Conservation (phyloP, 2,888 invertebrate genomes). For the Scaptomyza tumidula region DNA sequence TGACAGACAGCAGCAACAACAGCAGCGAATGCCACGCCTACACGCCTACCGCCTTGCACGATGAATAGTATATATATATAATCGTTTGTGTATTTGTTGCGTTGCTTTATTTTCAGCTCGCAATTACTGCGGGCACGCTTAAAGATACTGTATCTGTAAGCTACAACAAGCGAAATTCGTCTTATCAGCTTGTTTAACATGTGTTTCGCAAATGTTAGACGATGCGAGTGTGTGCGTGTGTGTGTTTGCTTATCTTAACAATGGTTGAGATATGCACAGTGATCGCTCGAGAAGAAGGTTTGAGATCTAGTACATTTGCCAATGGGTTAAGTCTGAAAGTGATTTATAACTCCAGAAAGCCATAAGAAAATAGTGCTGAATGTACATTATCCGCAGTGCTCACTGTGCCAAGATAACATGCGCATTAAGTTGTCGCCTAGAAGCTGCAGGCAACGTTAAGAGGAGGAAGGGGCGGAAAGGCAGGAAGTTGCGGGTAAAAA, state of each 20-base stretch:
- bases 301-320: not conserved
- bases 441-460: not conserved
- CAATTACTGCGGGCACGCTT: constrained; percentile 53
- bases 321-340: too few species aligned
- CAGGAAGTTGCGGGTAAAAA: not conserved
- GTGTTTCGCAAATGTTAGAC: constrained; percentile 43
- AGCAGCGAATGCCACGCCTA: not conserved
- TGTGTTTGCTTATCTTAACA: constrained; percentile 15
- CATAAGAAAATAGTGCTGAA: too few species aligned
- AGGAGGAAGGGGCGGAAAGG: not conserved
- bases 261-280: constrained; percentile 7
- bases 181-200: constrained; percentile 56
- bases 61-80: not conserved
- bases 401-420: constrained; percentile 2
- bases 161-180: constrained; percentile 26
- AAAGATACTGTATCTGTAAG: constrained; percentile 61
- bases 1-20: constrained; percentile 26
- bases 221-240: too few species aligned
- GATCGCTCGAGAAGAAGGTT: not conserved
- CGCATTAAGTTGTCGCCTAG: constrained; percentile 7
- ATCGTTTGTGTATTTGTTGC: constrained; percentile 1
- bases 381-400: not conserved
- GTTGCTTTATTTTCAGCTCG: constrained; percentile 28
- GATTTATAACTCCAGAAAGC: too few species aligned
- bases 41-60: not conserved